Percentiles rank a stretch among this genome's conserved stretches.
Conservation (phyloP, 2,113 vertebrate genomes). For the Myxocyprinus asiaticus region DNA sequence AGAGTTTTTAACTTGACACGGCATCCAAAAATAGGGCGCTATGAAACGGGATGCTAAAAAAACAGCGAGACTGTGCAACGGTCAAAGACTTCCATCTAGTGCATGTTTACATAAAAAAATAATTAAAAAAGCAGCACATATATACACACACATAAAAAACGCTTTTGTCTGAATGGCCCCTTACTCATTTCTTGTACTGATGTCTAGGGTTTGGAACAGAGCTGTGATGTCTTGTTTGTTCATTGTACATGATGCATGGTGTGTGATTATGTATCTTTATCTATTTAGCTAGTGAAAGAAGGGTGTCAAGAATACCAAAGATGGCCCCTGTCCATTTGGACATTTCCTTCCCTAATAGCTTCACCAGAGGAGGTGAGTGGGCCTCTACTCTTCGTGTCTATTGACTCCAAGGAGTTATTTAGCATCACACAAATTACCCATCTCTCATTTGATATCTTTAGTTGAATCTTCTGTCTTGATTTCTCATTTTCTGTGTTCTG, state of each 20-base stretch:
- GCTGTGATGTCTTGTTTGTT: neutral
- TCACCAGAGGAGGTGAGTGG: slow-evolving; percentile 93
- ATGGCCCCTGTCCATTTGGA: slow-evolving; percentile 94
- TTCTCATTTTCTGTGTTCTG: neutral
- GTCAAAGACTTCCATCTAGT: too few species aligned
- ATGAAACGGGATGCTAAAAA: too few species aligned
- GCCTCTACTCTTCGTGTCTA: slow-evolving; percentile 20
- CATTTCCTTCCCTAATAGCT: slow-evolving; percentile 93
- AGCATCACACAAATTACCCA: neutral
- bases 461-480: slow-evolving; percentile 8
- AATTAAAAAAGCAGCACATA: too few species aligned
- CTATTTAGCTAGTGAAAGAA: slow-evolving; percentile 85
- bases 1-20: too few species aligned
- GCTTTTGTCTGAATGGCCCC: too few species aligned
- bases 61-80: too few species aligned
- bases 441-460: slow-evolving; percentile 5
- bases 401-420: neutral
- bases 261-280: slow-evolving; percentile 50
- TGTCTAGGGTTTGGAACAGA: neutral
- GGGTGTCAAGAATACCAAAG: slow-evolving; percentile 90
- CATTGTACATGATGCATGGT: neutral
- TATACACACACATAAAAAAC: too few species aligned
- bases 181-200: too few species aligned
- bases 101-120: too few species aligned
- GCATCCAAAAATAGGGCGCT: too few species aligned